These are phyloP conservation scores for Cydia pomonella DNA, from an alignment of 1,140 invertebrate genomes.

Conservation along the genomic window DNA sequence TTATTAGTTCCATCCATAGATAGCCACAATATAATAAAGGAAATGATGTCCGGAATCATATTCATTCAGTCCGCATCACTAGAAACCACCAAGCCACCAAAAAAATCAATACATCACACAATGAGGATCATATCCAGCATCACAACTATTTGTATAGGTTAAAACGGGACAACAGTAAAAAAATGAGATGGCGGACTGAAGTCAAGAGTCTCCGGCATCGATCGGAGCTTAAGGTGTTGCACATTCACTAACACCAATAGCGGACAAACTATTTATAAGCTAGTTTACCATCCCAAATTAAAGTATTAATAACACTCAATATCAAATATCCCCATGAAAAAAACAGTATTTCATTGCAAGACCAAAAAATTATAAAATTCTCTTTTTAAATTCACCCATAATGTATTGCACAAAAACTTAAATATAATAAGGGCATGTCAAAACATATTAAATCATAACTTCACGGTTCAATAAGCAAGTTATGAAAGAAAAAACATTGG, in stretches of 20 bases:
- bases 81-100: constrained; percentile 50
- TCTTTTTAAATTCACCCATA: constrained; percentile 38
- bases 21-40: constrained; percentile 26
- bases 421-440: constrained; percentile 71
- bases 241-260: constrained; percentile 37
- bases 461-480: constrained; percentile 66
- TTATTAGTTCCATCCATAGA: background rate
- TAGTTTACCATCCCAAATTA: constrained; percentile 36
- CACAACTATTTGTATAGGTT: constrained; percentile 60
- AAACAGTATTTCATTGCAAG: constrained; percentile 25
- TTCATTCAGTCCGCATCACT: constrained; percentile 34
- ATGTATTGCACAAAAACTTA: constrained; percentile 43
- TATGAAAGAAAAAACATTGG: constrained; percentile 60
- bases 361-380: constrained; percentile 20
- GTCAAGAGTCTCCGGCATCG: constrained; percentile 76
- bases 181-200: constrained; percentile 61
- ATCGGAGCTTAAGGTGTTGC: constrained; percentile 59
- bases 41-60: constrained; percentile 28
- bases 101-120: constrained; percentile 75
- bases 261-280: constrained; percentile 40
- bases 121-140: constrained; percentile 62
- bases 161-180: constrained; percentile 63
- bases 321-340: constrained; percentile 45
- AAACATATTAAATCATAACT: constrained; percentile 78
- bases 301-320: constrained; percentile 43